These are phyloP conservation scores for Xiphophorus birchmanni DNA, from an alignment of 2,797 vertebrate species.

Conservation along the genomic window DNA sequence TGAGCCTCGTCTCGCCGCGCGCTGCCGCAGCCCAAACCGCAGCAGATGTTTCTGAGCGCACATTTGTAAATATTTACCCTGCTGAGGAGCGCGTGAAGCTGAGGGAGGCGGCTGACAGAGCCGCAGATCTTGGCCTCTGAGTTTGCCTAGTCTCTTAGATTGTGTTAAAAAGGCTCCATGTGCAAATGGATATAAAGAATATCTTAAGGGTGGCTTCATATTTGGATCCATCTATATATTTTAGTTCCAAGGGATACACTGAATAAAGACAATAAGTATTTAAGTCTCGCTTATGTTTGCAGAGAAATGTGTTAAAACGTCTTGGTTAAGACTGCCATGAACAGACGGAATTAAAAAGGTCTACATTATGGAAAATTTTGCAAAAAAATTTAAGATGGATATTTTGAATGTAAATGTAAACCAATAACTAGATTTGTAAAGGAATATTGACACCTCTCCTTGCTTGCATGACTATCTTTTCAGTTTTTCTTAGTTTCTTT, in stretches of 20 bases:
- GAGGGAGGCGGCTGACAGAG: constrained; percentile 50
- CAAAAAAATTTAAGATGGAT: not conserved
- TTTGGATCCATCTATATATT: not conserved
- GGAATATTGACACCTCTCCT: not conserved
- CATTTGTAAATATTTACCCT: constrained; percentile 78
- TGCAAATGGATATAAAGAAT: not conserved
- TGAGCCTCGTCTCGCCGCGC: constrained; percentile 57
- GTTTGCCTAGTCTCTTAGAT: constrained; percentile 27
- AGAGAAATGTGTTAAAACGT: not conserved
- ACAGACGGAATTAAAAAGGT: not conserved
- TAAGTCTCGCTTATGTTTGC: not conserved
- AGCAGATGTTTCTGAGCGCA: constrained; percentile 71
- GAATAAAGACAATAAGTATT: not conserved
- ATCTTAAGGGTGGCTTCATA: not conserved
- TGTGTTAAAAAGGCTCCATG: constrained; percentile 29
- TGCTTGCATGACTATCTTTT: too few species aligned
- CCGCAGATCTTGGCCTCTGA: constrained; percentile 50
- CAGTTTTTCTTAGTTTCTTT: too few species aligned
- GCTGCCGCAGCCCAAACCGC: constrained; percentile 54
- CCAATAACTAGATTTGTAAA: not conserved
- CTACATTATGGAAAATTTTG: not conserved
- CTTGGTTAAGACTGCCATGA: not conserved
- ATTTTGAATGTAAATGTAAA: not conserved
- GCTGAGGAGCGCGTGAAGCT: constrained; percentile 49
- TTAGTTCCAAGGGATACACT: not conserved